phyloP scores from a whole-genome alignment of 2,797 vertebrate species.

The Liasis olivaceus region DNA sequence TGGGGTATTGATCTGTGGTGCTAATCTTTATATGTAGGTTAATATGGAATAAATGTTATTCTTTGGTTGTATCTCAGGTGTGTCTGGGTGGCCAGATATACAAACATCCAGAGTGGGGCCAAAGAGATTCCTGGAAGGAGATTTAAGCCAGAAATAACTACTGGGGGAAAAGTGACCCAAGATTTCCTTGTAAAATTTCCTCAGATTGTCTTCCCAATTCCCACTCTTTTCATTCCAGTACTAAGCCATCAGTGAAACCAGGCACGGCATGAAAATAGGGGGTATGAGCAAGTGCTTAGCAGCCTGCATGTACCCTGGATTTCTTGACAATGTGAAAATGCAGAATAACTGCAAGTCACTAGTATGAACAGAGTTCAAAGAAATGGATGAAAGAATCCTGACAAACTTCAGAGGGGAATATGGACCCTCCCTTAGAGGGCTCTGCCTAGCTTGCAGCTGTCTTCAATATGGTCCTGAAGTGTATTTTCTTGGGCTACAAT shows the following conservation, averaged over 20 bases:
- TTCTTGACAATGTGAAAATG: background rate
- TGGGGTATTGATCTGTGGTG: background rate
- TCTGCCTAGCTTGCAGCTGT: background rate
- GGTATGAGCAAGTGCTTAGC: background rate
- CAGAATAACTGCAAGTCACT: background rate
- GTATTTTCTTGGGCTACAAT: background rate
- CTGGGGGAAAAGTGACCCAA: background rate
- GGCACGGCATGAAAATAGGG: background rate
- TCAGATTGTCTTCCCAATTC: background rate
- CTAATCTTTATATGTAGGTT: background rate
- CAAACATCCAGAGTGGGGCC: background rate
- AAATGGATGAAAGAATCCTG: background rate
- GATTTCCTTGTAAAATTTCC: background rate
- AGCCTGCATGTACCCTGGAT: background rate
- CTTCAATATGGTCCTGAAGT: background rate
- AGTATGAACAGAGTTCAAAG: background rate
- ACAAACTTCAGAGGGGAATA: background rate
- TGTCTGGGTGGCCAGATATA: background rate
- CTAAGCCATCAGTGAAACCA: background rate
- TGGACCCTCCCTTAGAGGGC: background rate
- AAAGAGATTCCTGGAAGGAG: background rate
- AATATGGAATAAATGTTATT: background rate
- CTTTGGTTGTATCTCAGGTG: background rate
- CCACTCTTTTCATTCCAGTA: background rate
- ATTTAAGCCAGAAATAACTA: background rate